A percentile compares a stretch with the other conserved stretches of the same genome.
Conservation (phyloP, 2,113 vertebrate genomes). For the Pelvicachromis taeniatus region DNA sequence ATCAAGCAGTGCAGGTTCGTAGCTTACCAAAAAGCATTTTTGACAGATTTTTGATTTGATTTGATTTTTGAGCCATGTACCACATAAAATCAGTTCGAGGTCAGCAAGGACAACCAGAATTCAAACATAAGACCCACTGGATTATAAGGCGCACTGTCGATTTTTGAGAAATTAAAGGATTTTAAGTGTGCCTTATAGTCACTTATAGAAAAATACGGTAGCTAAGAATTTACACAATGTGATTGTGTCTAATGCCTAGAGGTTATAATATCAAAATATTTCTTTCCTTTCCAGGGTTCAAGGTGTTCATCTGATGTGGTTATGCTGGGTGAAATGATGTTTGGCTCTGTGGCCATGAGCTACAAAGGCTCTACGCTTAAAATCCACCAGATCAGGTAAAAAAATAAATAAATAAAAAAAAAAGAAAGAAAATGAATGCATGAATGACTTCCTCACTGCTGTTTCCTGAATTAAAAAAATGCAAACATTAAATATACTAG, state of each 20-base stretch:
- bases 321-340: slow-evolving; percentile 99
- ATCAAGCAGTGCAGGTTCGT: background rate
- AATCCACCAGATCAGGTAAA: slow-evolving; percentile 97
- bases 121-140: fast-evolving
- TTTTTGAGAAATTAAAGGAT: background rate
- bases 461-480: background rate
- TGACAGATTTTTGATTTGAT: background rate
- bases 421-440: background rate
- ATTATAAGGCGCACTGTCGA: fast-evolving
- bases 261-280: background rate
- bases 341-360: slow-evolving; percentile 98
- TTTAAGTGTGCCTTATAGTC: fast-evolving
- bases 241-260: background rate
- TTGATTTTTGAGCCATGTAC: fast-evolving
- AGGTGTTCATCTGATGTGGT: slow-evolving; percentile 91
- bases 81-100: background rate
- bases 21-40: fast-evolving
- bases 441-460: background rate
- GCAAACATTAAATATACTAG: background rate
- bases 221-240: background rate
- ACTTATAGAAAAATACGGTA: fast-evolving
- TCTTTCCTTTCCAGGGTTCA: slow-evolving; percentile 73
- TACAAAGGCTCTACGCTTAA: slow-evolving; percentile 98
- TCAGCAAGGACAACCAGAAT: background rate
- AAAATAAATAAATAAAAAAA: background rate